Conservation (phyloP, 1,140 invertebrate species). For the Eueides isabella region DNA sequence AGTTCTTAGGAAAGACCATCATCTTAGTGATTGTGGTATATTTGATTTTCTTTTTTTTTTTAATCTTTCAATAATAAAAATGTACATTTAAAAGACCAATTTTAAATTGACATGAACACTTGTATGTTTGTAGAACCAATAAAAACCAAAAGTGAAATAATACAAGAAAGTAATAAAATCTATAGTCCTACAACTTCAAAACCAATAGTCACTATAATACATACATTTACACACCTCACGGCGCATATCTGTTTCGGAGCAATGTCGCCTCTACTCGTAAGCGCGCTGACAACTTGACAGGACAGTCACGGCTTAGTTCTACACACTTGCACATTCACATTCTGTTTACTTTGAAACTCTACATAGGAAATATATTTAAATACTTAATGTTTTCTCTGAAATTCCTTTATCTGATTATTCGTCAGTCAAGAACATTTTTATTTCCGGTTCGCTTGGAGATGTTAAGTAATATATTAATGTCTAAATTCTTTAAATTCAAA, state of each 20-base stretch:
- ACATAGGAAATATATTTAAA: neutral
- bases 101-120: too few relatives aligned
- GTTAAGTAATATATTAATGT: too few relatives aligned
- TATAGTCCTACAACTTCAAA: neutral
- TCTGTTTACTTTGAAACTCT: neutral
- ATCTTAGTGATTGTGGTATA: neutral
- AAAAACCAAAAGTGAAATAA: neutral
- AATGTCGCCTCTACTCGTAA: neutral
- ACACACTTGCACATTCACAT: neutral
- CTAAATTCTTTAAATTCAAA: too few relatives aligned
- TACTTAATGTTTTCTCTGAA: neutral
- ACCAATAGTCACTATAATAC: neutral
- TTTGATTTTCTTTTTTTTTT: too few relatives aligned
- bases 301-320: neutral
- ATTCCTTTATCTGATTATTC: too few relatives aligned
- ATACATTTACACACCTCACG: conserved; percentile 2
- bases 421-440: too few relatives aligned
- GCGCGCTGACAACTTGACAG: neutral
- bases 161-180: neutral
- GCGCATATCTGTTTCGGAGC: conserved; percentile 12
- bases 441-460: too few relatives aligned
- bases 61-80: too few relatives aligned
- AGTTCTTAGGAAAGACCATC: neutral
- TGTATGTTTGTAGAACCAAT: neutral
- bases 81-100: too few relatives aligned